Evolutionary conservation across 2,888 invertebrate genomes (phyloP), one percentile per base, ranked within the genome.

Genomic region (Ditylenchus weischeri): DNA sequence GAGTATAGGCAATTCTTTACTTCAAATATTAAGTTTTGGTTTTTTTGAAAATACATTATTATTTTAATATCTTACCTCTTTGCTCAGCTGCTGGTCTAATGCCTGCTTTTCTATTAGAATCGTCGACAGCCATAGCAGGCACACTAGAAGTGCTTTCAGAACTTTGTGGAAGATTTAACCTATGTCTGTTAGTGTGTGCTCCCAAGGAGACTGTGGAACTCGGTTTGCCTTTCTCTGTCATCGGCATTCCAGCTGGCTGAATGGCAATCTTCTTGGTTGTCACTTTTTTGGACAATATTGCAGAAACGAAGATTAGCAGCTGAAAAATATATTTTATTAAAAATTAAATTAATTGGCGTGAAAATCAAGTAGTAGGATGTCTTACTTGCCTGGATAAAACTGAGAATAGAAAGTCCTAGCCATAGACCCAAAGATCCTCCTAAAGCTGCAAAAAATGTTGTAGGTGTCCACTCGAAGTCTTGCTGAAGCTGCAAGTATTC

Each of bases 401-500:
- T 68, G 3, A 74, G 66, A 19, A 72, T 66, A 13, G 74, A 75
- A 29, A 74, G 64, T 13, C 74, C 74, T 47, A 74, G 67, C 70
- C 72, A 74, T 49, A 74, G 63, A 38, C 74, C 74, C n/a, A 75
- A 67, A 21, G 74, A 66, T 19, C 74, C 74, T 54, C 74, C 74
- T 23, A 74, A 66, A 19, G 69, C 72, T 18, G 72, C 72, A 59
- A 73, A 63, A 65, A 74, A 74, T 13, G 67, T 64, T n/a, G 68
- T 63, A 13, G 64, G 18, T 21, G 74, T 65, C 59, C 64, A 74
- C n/a, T 64, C 68, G 51, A 64, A 60, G 50, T 68, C 51, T 65
- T 81, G 79, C 49, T 79, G 76, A 74, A 81, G 75, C 49, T 73
- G 74, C 64, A 81, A 66, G 68, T 80, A 81, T 68, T 81, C 81